Conservation (phyloP, 2,888 invertebrate genomes). For the Melinaea marsaeus region DNA sequence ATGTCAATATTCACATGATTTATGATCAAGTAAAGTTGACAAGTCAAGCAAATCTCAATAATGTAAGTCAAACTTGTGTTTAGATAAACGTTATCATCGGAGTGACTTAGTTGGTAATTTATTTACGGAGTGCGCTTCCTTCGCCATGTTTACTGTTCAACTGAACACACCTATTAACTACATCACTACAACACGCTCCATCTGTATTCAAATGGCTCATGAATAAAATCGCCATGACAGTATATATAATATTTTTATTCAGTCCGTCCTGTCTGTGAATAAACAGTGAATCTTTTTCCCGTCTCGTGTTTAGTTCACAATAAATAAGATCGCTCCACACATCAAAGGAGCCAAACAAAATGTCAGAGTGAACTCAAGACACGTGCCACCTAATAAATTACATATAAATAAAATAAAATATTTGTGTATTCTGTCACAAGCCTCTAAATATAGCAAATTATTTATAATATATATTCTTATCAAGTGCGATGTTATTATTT, state of each 20-base stretch:
- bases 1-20: too few species aligned
- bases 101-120: conserved; percentile 56
- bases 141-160: conserved; percentile 48
- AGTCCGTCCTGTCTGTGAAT: too few species aligned
- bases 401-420: conserved; percentile 48
- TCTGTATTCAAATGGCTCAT: too few species aligned
- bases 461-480: too few species aligned
- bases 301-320: conserved; percentile 15
- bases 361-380: conserved; percentile 54
- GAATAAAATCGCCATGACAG: too few species aligned
- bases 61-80: conserved; percentile 36
- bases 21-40: neutral
- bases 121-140: conserved; percentile 49
- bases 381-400: conserved; percentile 54
- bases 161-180: too few species aligned
- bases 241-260: too few species aligned
- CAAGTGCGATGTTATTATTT: too few species aligned
- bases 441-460: too few species aligned
- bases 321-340: conserved; percentile 56
- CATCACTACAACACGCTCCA: too few species aligned
- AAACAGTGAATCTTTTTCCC: too few species aligned
- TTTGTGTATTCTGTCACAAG: conserved; percentile 26
- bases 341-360: conserved; percentile 63
- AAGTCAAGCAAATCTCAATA: conserved; percentile 30
- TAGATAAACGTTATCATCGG: conserved; percentile 51